phyloP scores from a whole-genome alignment of 2,888 invertebrate species.

The Trisateles emortualis region DNA sequence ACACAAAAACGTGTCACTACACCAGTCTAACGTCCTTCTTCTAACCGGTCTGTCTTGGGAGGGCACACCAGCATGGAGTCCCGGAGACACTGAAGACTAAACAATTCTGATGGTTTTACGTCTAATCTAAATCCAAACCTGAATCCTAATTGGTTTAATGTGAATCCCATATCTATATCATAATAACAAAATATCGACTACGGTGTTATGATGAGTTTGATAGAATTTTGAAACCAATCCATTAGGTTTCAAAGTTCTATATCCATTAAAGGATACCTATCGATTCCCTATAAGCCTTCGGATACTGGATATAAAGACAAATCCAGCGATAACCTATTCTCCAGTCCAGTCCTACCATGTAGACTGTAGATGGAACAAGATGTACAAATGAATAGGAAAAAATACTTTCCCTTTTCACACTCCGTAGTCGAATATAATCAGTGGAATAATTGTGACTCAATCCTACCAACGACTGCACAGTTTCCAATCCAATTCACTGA shows the following conservation, averaged over 20 bases:
- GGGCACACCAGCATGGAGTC: slow-evolving; percentile 85
- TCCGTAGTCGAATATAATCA: slow-evolving; percentile 42
- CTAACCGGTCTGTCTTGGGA: slow-evolving; percentile 85
- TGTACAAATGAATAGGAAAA: slow-evolving; percentile 2
- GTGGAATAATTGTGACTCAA: slow-evolving; percentile 39
- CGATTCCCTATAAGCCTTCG: slow-evolving; percentile 16
- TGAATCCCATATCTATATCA: slow-evolving; percentile 30
- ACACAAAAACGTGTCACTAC: slow-evolving; percentile 79
- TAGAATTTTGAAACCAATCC: slow-evolving; percentile 15
- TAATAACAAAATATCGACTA: slow-evolving; percentile 39
- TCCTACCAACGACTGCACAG: slow-evolving; percentile 56
- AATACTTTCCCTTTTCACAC: slow-evolving; percentile 8
- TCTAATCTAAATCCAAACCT: slow-evolving; percentile 69
- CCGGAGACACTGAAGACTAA: slow-evolving; percentile 75
- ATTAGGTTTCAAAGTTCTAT: slow-evolving; percentile 16
- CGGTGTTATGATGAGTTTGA: slow-evolving; percentile 25
- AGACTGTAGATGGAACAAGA: slow-evolving; percentile 10
- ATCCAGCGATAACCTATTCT: slow-evolving; percentile 30
- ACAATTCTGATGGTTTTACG: slow-evolving; percentile 71
- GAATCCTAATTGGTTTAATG: slow-evolving; percentile 55
- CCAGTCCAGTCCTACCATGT: slow-evolving; percentile 27
- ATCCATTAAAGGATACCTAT: slow-evolving; percentile 21
- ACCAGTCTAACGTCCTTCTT: slow-evolving; percentile 85
- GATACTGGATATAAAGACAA: slow-evolving; percentile 31
- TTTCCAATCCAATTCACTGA: slow-evolving; percentile 65